A percentile compares a stretch with the other conserved stretches of the same genome.
Conservation (phyloP, 2,113 vertebrate genomes). For the Stercorarius parasiticus region DNA sequence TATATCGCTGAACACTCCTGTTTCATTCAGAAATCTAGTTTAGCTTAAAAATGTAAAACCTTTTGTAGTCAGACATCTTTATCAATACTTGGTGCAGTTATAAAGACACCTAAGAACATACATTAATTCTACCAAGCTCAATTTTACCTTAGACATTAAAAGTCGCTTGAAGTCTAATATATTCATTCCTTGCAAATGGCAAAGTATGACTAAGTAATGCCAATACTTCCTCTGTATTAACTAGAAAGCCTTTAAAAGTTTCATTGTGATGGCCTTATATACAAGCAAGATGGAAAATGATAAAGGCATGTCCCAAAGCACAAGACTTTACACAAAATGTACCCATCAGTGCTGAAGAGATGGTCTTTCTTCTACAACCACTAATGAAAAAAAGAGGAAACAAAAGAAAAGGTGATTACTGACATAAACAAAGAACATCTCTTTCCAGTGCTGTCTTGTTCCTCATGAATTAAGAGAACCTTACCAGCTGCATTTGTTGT, state of each 20-base stretch:
- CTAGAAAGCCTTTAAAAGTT: not conserved
- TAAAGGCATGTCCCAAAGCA: not conserved
- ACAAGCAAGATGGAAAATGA: not conserved
- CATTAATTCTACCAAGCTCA: not conserved
- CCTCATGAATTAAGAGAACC: not conserved
- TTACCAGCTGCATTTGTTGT: not conserved
- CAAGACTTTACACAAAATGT: not conserved
- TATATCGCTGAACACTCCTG: not conserved
- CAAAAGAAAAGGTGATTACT: not conserved
- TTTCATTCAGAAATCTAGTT: not conserved
- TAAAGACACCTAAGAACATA: not conserved
- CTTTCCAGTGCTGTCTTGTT: not conserved
- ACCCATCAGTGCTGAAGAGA: not conserved
- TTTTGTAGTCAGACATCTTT: not conserved
- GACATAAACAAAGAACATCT: not conserved
- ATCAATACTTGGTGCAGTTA: not conserved
- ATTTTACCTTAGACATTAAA: not conserved
- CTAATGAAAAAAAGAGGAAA: not conserved
- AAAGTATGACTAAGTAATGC: not conserved
- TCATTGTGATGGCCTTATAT: not conserved
- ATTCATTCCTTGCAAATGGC: not conserved
- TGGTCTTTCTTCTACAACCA: not conserved
- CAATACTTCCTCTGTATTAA: not conserved
- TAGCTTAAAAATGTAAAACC: not conserved
- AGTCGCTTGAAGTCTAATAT: not conserved